A percentile compares a stretch with the other conserved stretches of the same genome.
Conservation (phyloP, 2,888 invertebrate species). For the Rhagonycha lutea region DNA sequence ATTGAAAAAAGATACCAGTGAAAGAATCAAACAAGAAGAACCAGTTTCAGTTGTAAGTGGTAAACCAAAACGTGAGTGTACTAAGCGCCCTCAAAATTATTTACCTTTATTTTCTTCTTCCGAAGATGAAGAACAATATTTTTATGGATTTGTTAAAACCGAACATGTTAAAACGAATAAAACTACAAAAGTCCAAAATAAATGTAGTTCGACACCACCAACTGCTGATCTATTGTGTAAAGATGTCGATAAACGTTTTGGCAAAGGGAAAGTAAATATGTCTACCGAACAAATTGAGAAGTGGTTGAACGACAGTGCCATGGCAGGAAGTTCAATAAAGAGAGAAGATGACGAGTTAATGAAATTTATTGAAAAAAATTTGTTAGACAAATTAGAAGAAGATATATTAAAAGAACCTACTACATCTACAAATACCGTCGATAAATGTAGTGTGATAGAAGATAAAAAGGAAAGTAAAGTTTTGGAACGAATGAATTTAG, state of each 20-base stretch:
- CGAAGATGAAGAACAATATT: conserved; percentile 57
- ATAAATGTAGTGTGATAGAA: not conserved
- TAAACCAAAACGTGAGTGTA: conserved; percentile 52
- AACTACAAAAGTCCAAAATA: conserved; percentile 48
- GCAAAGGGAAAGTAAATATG: conserved; percentile 69
- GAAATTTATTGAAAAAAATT: conserved; percentile 11
- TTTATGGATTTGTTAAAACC: conserved; percentile 49
- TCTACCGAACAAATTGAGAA: conserved; percentile 72
- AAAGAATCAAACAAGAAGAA: conserved; percentile 16
- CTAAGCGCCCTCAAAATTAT: conserved; percentile 52
- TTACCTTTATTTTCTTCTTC: conserved; percentile 53
- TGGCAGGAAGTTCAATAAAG: conserved; percentile 49
- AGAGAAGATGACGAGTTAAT: conserved; percentile 46
- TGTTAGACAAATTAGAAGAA: not conserved
- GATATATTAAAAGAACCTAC: not conserved
- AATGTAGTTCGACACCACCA: conserved; percentile 42
- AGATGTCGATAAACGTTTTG: conserved; percentile 52
- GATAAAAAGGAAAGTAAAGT: not conserved
- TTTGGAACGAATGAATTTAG: not conserved
- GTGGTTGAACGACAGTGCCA: conserved; percentile 59
- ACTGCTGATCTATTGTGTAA: conserved; percentile 40
- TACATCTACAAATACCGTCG: not conserved
- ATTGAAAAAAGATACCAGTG: conserved; percentile 5
- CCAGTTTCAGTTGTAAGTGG: conserved; percentile 10
- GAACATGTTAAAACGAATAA: conserved; percentile 39